Evolutionary conservation across 2,888 invertebrate genomes (phyloP).

Genomic region (Sympetrum striolatum): DNA sequence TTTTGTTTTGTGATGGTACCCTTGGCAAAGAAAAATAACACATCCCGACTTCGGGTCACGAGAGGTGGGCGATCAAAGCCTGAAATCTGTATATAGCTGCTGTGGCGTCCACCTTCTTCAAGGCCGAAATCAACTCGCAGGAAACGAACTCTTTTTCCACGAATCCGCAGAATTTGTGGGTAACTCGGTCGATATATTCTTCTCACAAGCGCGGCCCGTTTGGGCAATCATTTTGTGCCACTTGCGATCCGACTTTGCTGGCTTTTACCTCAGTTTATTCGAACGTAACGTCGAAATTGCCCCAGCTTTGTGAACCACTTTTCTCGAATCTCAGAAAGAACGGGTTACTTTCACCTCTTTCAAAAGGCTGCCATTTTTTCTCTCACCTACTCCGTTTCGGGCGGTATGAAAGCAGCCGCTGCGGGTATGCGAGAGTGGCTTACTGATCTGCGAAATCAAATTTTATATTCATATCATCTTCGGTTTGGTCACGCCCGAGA

Average conservation of each 20-base stretch:
- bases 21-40: background rate
- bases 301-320: background rate
- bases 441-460: background rate
- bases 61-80: background rate
- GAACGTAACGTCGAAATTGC: background rate
- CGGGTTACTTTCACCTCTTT: background rate
- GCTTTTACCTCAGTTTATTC: background rate
- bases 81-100: background rate
- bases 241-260: background rate
- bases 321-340: background rate
- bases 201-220: background rate
- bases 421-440: background rate
- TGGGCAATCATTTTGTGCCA: background rate
- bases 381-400: background rate
- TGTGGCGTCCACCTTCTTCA: background rate
- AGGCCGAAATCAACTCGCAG: background rate
- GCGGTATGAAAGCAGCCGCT: background rate
- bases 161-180: background rate
- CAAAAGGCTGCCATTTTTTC: background rate
- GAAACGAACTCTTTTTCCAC: background rate
- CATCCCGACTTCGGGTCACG: background rate
- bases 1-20: background rate
- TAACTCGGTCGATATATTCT: background rate
- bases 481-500: background rate
- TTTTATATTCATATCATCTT: background rate